Percentiles rank a stretch among this genome's conserved stretches.
Conservation (phyloP, 2,113 vertebrate genomes). For the Ivindomyrus marchei region DNA sequence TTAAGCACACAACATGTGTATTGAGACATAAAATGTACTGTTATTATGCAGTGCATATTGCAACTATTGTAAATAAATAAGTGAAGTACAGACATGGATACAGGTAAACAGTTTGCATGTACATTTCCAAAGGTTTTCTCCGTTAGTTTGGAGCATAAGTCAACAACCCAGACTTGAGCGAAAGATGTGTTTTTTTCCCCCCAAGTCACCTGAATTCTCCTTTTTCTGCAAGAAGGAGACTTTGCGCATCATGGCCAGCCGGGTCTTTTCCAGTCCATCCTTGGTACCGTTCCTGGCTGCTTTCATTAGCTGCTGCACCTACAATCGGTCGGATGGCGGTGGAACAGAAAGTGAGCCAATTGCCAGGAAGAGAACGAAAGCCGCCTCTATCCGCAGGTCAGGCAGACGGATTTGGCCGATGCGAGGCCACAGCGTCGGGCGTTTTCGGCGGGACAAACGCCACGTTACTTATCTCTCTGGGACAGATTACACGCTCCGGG, state of each 20-base stretch:
- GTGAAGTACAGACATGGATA: background rate
- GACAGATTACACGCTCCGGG: background rate
- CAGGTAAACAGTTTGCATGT: background rate
- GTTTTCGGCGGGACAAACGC: background rate
- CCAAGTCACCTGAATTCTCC: constrained; percentile 57
- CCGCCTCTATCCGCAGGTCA: background rate
- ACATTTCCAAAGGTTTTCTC: background rate
- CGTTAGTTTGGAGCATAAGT: background rate
- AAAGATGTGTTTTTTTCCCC: too few relatives aligned
- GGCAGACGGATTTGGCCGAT: background rate
- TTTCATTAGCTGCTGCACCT: constrained; percentile 84
- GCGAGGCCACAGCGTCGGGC: background rate
- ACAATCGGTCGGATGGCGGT: background rate
- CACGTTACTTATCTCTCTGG: background rate
- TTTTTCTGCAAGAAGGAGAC: constrained; percentile 76
- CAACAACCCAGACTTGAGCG: background rate
- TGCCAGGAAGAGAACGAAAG: background rate
- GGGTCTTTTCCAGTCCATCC: constrained; percentile 78
- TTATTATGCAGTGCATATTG: background rate
- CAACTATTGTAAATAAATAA: background rate
- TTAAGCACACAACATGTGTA: background rate
- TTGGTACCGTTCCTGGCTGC: constrained; percentile 75
- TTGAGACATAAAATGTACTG: background rate
- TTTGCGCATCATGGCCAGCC: constrained; percentile 71
- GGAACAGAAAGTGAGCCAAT: background rate